These are phyloP conservation scores for Hydrophis major DNA, from an alignment of 2,797 vertebrate genomes.

Conservation along the genomic window DNA sequence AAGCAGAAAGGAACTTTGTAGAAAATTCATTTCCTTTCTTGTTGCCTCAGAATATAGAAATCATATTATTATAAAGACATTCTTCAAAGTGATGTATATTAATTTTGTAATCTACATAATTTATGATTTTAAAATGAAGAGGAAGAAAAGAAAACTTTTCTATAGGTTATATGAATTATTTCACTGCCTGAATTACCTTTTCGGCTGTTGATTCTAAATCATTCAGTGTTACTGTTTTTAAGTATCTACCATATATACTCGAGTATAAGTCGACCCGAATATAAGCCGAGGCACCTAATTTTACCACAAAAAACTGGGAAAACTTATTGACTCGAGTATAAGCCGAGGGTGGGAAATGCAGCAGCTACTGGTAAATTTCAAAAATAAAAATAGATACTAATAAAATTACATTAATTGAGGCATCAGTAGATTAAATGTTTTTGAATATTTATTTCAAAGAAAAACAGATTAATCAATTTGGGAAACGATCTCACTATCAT, in stretches of 20 bases:
- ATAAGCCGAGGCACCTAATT: too few species aligned
- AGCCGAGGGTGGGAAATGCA: too few species aligned
- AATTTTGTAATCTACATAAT: neutral
- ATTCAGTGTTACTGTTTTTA: neutral
- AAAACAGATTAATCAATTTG: too few species aligned
- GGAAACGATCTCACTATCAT: too few species aligned
- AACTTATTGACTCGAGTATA: too few species aligned
- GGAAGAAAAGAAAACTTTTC: neutral
- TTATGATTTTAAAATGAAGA: neutral
- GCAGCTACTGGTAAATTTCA: too few species aligned
- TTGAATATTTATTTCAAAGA: too few species aligned
- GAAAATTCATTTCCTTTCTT: neutral
- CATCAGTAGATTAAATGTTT: too few species aligned
- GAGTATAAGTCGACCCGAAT: too few species aligned
- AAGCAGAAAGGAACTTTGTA: neutral
- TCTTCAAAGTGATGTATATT: neutral
- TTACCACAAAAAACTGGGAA: too few species aligned
- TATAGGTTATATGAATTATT: neutral
- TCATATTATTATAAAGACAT: neutral
- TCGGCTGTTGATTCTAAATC: neutral
- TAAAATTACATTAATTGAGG: too few species aligned
- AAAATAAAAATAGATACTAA: too few species aligned
- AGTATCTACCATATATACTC: neutral
- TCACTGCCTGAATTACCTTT: conserved; percentile 1
- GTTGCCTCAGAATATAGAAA: neutral